These are phyloP conservation scores for Poeciliopsis turneri DNA, from an alignment of 2,797 vertebrate genomes.

Conservation along the genomic window DNA sequence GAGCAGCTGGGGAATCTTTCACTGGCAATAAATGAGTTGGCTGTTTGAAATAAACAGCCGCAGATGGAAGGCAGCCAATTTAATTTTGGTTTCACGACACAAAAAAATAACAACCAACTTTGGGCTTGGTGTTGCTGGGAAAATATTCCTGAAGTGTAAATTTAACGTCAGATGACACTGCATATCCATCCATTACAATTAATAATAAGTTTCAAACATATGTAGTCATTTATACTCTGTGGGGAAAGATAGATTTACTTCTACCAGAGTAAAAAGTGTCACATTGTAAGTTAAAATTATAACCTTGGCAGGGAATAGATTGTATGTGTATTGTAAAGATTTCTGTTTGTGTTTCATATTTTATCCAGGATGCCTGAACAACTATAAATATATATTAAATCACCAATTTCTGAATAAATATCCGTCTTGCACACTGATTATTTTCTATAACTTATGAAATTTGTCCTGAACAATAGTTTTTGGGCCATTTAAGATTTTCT, in stretches of 20 bases:
- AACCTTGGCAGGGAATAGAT: not conserved
- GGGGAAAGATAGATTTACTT: not conserved
- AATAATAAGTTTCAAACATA: not conserved
- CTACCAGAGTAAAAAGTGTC: not conserved
- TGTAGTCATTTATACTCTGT: not conserved
- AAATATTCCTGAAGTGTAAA: not conserved
- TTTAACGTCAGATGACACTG: too few species aligned
- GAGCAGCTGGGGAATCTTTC: constrained; percentile 1
- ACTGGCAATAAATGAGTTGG: not conserved
- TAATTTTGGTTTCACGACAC: not conserved
- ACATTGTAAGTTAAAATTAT: not conserved
- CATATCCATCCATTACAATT: not conserved
- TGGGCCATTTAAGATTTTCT: not conserved
- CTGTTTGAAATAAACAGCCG: not conserved
- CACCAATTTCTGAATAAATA: not conserved
- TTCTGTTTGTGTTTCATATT: not conserved
- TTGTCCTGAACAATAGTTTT: not conserved
- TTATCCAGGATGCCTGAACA: not conserved
- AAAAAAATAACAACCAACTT: not conserved
- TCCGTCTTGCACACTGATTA: not conserved
- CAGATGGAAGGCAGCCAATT: not conserved
- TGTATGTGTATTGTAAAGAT: not conserved
- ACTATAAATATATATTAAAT: not conserved
- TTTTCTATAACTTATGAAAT: not conserved
- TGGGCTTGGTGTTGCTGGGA: not conserved